phyloP scores from a whole-genome alignment of 2,888 invertebrate species.

The Sminthurinus aureus region DNA sequence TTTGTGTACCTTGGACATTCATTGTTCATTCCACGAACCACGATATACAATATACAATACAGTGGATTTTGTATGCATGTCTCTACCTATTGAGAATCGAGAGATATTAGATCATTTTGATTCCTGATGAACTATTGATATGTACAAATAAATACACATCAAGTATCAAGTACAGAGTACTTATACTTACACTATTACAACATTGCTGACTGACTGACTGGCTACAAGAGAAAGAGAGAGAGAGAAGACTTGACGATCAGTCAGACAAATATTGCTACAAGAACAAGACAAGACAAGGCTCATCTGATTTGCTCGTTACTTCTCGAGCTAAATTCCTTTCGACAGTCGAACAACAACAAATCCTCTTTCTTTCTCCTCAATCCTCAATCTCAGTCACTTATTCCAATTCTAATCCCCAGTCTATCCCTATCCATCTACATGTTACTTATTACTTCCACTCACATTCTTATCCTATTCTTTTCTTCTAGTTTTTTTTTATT shows the following conservation, averaged over 20 bases:
- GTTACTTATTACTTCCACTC: too few species aligned
- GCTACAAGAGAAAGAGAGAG: not conserved
- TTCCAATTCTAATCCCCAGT: conserved; percentile 29
- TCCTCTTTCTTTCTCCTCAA: conserved; percentile 7
- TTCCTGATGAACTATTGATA: not conserved
- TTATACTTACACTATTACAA: too few species aligned
- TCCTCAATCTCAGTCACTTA: conserved; percentile 20
- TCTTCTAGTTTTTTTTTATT: not conserved
- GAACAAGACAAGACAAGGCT: conserved; percentile 7
- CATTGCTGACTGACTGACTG: too few species aligned
- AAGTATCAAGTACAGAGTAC: too few species aligned
- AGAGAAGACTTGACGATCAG: conserved; percentile 7
- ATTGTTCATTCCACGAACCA: too few species aligned
- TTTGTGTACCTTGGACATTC: not conserved
- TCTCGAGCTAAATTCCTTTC: conserved; percentile 37
- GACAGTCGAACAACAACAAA: conserved; percentile 23
- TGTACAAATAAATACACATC: not conserved
- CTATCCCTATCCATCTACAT: not conserved
- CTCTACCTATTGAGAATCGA: not conserved
- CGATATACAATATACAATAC: too few species aligned
- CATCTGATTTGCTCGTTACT: conserved; percentile 35
- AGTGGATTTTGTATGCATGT: too few species aligned
- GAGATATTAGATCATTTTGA: not conserved
- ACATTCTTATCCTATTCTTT: not conserved
- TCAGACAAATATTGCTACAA: conserved; percentile 35